A percentile compares a stretch with the other conserved stretches of the same genome.
Evolutionary conservation across 2,888 invertebrate species (phyloP).

Genomic region (Nomada lathburiana): DNA sequence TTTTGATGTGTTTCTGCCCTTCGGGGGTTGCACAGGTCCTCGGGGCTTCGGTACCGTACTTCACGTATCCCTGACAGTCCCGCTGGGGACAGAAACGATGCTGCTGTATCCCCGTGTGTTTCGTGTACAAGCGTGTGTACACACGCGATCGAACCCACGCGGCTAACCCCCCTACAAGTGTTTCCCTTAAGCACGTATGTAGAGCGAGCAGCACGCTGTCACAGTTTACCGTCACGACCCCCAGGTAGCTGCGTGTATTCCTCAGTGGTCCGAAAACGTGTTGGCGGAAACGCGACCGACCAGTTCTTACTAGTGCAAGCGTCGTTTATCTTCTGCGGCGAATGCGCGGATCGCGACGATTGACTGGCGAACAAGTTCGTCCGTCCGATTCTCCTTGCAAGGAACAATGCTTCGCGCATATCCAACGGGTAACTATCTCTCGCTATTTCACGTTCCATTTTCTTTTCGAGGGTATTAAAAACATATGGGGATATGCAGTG

Average conservation of each 20-base stretch:
- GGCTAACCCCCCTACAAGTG: slow-evolving; percentile 36
- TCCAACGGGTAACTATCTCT: background rate
- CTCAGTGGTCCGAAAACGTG: slow-evolving; percentile 42
- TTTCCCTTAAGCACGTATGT: slow-evolving; percentile 53
- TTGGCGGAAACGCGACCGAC: background rate
- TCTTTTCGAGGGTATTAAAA: background rate
- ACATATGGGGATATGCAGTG: background rate
- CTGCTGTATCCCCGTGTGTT: slow-evolving; percentile 63
- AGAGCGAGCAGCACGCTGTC: slow-evolving; percentile 37
- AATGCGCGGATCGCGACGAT: background rate
- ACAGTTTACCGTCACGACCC: slow-evolving; percentile 51
- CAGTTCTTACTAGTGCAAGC: slow-evolving; percentile 25
- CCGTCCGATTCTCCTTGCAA: background rate
- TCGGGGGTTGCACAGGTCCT: slow-evolving; percentile 68
- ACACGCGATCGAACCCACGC: slow-evolving; percentile 56
- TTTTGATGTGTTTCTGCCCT: slow-evolving; percentile 84
- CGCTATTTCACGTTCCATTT: background rate
- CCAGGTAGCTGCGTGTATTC: slow-evolving; percentile 27
- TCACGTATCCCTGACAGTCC: slow-evolving; percentile 72
- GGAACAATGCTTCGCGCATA: too few species aligned
- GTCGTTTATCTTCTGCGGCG: background rate
- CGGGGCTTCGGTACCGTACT: slow-evolving; percentile 39
- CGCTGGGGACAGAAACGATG: slow-evolving; percentile 71
- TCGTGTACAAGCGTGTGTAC: slow-evolving; percentile 57
- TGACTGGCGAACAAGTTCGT: background rate